A percentile compares a stretch with the other conserved stretches of the same genome.
Evolutionary conservation across 1,140 invertebrate genomes (phyloP).

Genomic region (Polypedilum pembai): DNA sequence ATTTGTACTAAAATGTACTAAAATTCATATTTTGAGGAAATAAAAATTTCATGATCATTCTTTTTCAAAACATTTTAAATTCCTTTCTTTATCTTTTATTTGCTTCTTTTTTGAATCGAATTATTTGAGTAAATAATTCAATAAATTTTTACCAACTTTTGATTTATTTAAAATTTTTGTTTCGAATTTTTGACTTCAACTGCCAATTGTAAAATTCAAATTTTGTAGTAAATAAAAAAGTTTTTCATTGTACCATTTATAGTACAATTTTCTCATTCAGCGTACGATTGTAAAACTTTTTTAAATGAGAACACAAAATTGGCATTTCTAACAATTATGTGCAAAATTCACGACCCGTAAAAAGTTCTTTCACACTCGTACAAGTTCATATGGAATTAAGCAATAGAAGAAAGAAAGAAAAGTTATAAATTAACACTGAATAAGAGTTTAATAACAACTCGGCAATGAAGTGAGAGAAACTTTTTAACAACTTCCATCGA

Average conservation of each 20-base stretch:
- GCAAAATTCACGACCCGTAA: slow-evolving; percentile 4
- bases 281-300: no score
- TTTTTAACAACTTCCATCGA: background rate
- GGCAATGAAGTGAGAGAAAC: background rate
- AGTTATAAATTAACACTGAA: slow-evolving; percentile 19
- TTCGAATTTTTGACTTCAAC: no score
- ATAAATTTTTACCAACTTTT: no score
- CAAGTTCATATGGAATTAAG: background rate
- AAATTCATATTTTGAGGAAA: no score
- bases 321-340: background rate
- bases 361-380: background rate
- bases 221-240: background rate
- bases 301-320: slow-evolving; percentile 13
- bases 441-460: background rate
- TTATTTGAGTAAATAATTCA: no score
- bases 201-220: no score
- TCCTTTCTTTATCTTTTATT: no score
- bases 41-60: no score
- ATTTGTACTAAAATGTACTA: no score
- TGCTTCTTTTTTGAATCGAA: no score
- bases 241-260: background rate
- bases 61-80: no score
- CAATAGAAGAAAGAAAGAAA: background rate
- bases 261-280: background rate
- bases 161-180: no score